phyloP scores from a whole-genome alignment of 2,888 invertebrate genomes.

The Drosophila neonasuta region DNA sequence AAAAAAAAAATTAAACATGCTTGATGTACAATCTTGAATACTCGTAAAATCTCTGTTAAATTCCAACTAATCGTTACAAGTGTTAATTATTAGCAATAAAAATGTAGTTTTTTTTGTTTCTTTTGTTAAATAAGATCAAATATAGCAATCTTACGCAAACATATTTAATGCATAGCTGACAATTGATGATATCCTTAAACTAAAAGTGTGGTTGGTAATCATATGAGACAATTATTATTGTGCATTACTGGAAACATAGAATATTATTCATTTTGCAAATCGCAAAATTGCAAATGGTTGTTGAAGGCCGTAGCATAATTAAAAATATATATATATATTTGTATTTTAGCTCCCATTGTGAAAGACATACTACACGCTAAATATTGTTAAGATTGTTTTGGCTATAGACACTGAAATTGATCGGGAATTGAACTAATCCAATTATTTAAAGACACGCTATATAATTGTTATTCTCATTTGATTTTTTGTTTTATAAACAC shows the following conservation, averaged over 20 bases:
- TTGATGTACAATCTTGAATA: conserved; percentile 48
- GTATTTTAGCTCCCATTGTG: conserved; percentile 40
- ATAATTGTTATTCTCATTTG: conserved; percentile 36
- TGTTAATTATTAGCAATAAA: conserved; percentile 33
- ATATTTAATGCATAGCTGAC: conserved; percentile 41
- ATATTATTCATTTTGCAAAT: conserved; percentile 18
- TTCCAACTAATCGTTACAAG: conserved; percentile 44
- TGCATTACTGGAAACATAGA: conserved; percentile 46
- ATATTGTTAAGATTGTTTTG: conserved; percentile 48
- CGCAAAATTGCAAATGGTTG: conserved; percentile 9
- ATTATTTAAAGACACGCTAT: conserved; percentile 41
- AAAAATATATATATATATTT: conserved; percentile 31
- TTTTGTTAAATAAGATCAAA: conserved; percentile 38
- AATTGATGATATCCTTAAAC: conserved; percentile 44
- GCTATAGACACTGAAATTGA: conserved; percentile 47
- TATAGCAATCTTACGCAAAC: conserved; percentile 46
- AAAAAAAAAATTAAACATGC: conserved; percentile 34
- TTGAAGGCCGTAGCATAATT: conserved; percentile 40
- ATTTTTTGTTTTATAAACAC: conserved; percentile 39
- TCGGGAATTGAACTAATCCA: conserved; percentile 45
- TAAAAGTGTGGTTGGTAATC: conserved; percentile 38
- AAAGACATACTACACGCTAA: conserved; percentile 47
- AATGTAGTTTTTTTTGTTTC: conserved; percentile 17
- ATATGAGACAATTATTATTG: conserved; percentile 46
- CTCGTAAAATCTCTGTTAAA: conserved; percentile 42